phyloP scores from a whole-genome alignment of 2,888 invertebrate species.

The Eucera pruinosa region DNA sequence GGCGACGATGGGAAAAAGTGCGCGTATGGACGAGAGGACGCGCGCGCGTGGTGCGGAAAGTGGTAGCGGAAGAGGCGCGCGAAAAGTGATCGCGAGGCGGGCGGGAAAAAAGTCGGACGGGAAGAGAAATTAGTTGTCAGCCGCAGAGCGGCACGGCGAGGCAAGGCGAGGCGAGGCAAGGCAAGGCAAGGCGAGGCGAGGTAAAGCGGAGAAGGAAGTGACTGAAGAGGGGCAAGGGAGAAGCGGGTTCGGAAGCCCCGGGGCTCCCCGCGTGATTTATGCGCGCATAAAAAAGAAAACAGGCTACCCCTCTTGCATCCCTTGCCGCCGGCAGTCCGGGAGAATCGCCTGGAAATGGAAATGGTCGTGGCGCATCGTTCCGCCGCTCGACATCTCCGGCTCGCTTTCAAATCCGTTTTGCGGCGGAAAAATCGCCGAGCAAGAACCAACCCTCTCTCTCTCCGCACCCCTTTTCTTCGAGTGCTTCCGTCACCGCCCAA shows the following conservation, averaged over 20 bases:
- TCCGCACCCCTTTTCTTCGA: slow-evolving; percentile 1
- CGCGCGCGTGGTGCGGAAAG: slow-evolving; percentile 19
- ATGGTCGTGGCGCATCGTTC: slow-evolving; percentile 58
- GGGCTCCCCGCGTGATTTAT: slow-evolving; percentile 68
- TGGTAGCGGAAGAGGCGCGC: slow-evolving; percentile 32
- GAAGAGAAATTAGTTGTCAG: slow-evolving; percentile 78
- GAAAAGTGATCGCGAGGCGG: slow-evolving; percentile 50
- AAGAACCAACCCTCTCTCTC: neutral
- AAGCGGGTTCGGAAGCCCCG: slow-evolving; percentile 50
- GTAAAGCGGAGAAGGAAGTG: too few species aligned
- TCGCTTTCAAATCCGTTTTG: slow-evolving; percentile 43
- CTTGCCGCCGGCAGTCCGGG: neutral
- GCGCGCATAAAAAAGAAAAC: slow-evolving; percentile 71
- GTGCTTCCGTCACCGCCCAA: neutral
- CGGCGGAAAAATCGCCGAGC: slow-evolving; percentile 15
- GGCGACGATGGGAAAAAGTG: too few species aligned
- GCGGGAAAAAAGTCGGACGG: slow-evolving; percentile 60
- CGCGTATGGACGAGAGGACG: slow-evolving; percentile 1
- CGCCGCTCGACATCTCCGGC: slow-evolving; percentile 34
- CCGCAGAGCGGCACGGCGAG: slow-evolving; percentile 63
- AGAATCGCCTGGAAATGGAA: slow-evolving; percentile 67
- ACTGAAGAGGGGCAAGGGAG: slow-evolving; percentile 39
- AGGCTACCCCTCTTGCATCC: slow-evolving; percentile 19
- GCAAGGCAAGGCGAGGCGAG: slow-evolving; percentile 25
- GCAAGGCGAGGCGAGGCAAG: slow-evolving; percentile 17